Conservation (phyloP, 2,888 invertebrate genomes). For the Ischnura elegans region DNA sequence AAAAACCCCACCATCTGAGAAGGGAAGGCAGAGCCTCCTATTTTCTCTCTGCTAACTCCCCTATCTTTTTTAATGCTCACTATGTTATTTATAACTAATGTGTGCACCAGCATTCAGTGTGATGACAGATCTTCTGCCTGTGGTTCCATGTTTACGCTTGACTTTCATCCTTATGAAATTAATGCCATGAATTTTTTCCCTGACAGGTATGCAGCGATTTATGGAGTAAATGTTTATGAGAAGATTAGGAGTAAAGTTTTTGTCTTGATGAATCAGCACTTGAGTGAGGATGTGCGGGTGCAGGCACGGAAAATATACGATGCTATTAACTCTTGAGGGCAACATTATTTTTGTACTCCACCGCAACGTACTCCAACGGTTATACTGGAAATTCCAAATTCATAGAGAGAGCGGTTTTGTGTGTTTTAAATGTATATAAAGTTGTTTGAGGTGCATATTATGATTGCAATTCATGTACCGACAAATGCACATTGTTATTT, state of each 20-base stretch:
- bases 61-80: too few relatives aligned
- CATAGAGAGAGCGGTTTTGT: constrained; percentile 27
- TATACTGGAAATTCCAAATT: background rate
- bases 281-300: constrained; percentile 76
- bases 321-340: constrained; percentile 74
- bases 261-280: constrained; percentile 76
- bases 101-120: too few relatives aligned
- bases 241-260: constrained; percentile 76
- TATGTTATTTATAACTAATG: too few relatives aligned
- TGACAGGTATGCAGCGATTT: constrained; percentile 77
- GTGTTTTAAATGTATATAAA: constrained; percentile 50
- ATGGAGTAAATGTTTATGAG: constrained; percentile 76
- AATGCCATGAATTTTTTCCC: constrained; percentile 66
- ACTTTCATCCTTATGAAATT: background rate
- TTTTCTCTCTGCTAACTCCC: too few relatives aligned
- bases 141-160: too few relatives aligned
- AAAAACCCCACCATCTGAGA: too few relatives aligned
- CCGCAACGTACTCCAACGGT: background rate
- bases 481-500: constrained; percentile 56
- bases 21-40: too few relatives aligned
- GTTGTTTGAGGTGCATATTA: constrained; percentile 31
- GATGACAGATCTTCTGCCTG: too few relatives aligned
- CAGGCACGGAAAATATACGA: constrained; percentile 76
- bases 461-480: constrained; percentile 20
- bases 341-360: constrained; percentile 39